Evolutionary conservation across 2,113 vertebrate species (phyloP), one percentile per base, ranked within the genome.

Genomic region (Zapornia atra): DNA sequence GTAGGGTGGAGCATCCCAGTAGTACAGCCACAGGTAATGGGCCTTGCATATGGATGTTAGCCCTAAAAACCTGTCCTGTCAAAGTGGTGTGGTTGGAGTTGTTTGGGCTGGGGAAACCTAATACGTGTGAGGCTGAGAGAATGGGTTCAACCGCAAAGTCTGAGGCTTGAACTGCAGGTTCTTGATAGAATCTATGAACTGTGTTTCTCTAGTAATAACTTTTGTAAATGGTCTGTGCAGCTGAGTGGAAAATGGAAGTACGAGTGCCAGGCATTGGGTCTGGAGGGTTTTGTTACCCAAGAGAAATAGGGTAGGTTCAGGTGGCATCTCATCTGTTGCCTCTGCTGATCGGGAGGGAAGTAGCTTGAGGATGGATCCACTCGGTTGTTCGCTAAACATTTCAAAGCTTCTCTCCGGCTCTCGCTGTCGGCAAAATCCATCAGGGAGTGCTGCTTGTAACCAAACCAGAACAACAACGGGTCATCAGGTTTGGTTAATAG

Each of bases 11-110:
- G n/a, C 2, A 6, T 31, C 16, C 16, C 66, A 53, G 4, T 79
- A 36, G 34, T 31, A 12, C 57, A 68, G 0, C 56, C n/a, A 0
- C 11, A 44, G 34, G 9, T 83, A 60, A 40, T 9, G 31, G 36
- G 5, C 64, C n/a, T 83, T 0, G 0, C 11, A 15, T 59, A 16
- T 19, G 44, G 29, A 4, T 57, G 29, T 70, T n/a, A 73, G 56
- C 64, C 46, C 46, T 78, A 81, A 66, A 69, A 66, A 66, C 50
- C 16, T 59, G 34, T 75, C 60, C 40, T 68, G 24, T 66, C 19
- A 12, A 33, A 54, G 54, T 20, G 13, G 4, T 2, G 2, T 64
- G 26, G 13, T 53, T 81, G 56, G 60, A 75, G 26, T 48, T 84
- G 20, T 61, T 86, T 54, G 34, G 16, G 40, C 51, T 66, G n/a